Percentiles rank a stretch among this genome's conserved stretches.
Evolutionary conservation across 2,888 invertebrate genomes (phyloP).

Genomic region (Apamea sordens): DNA sequence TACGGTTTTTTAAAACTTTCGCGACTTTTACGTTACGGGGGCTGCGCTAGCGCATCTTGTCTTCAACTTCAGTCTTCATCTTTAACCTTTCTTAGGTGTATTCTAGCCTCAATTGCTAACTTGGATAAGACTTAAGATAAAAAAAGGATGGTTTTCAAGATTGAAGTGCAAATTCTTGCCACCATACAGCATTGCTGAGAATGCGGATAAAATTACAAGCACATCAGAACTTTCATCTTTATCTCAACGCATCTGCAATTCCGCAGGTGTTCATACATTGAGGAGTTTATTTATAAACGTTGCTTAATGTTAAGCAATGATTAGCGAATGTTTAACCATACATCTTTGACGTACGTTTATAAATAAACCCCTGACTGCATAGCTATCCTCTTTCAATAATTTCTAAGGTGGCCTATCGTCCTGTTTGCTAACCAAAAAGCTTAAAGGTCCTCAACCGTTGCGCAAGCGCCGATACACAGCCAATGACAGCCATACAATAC

Average conservation of each 20-base stretch:
- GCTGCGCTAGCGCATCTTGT: neutral
- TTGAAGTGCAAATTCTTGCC: neutral
- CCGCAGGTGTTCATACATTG: neutral
- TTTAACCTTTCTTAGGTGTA: neutral
- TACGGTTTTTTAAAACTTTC: neutral
- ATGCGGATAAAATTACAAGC: neutral
- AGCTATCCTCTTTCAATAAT: neutral
- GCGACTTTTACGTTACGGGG: neutral
- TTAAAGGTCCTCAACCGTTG: constrained; percentile 7
- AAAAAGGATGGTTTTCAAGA: neutral
- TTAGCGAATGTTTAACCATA: too few species aligned
- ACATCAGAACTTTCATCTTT: neutral
- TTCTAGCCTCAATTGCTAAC: neutral
- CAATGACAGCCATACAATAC: constrained; percentile 50
- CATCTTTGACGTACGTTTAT: too few species aligned
- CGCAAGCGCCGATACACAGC: constrained; percentile 40
- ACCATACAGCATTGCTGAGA: neutral
- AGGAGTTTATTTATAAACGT: too few species aligned
- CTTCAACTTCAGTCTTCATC: too few species aligned
- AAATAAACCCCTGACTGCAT: neutral
- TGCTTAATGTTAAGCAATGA: too few species aligned
- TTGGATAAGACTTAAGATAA: neutral
- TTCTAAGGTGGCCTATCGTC: neutral
- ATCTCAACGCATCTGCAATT: neutral
- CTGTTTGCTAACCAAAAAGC: constrained; percentile 50